These are phyloP conservation scores for Danaus plexippus DNA, from an alignment of 1,140 invertebrate genomes.

Conservation along the genomic window DNA sequence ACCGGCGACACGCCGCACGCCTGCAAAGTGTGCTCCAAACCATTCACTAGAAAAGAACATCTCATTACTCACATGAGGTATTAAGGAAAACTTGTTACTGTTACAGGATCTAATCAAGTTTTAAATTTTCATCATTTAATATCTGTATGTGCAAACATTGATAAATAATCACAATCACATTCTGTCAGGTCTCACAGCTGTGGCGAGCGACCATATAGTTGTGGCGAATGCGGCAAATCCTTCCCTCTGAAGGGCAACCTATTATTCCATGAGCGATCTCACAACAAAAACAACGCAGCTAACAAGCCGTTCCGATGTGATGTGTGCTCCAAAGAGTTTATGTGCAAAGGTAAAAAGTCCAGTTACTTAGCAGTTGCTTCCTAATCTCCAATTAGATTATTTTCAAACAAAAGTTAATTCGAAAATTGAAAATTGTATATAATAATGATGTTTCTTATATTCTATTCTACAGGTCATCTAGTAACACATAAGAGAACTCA, in stretches of 20 bases:
- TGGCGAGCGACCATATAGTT: constrained; percentile 86
- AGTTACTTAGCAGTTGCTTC: too few species aligned
- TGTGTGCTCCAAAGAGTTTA: constrained; percentile 96
- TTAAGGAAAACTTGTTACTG: constrained; percentile 43
- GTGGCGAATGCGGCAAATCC: constrained; percentile 87
- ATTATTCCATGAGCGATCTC: constrained; percentile 95
- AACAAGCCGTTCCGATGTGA: constrained; percentile 92
- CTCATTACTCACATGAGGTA: constrained; percentile 81
- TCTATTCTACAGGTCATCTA: constrained; percentile 76
- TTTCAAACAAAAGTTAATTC: not conserved
- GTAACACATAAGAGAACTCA: constrained; percentile 91
- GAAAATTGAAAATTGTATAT: not conserved
- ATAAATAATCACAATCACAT: not conserved
- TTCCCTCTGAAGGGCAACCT: constrained; percentile 92
- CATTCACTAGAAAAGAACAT: constrained; percentile 87
- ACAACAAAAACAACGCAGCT: constrained; percentile 87
- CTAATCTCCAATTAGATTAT: too few species aligned
- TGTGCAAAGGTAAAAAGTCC: constrained; percentile 90
- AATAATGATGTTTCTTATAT: not conserved
- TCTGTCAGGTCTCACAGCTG: constrained; percentile 82
- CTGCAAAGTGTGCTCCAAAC: constrained; percentile 86
- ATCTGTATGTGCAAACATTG: not conserved
- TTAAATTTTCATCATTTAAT: not conserved
- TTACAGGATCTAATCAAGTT: constrained; percentile 3
- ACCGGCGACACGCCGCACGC: constrained; percentile 85